These are phyloP conservation scores for Nymphalis io DNA, from an alignment of 1,140 invertebrate genomes.

Conservation along the genomic window DNA sequence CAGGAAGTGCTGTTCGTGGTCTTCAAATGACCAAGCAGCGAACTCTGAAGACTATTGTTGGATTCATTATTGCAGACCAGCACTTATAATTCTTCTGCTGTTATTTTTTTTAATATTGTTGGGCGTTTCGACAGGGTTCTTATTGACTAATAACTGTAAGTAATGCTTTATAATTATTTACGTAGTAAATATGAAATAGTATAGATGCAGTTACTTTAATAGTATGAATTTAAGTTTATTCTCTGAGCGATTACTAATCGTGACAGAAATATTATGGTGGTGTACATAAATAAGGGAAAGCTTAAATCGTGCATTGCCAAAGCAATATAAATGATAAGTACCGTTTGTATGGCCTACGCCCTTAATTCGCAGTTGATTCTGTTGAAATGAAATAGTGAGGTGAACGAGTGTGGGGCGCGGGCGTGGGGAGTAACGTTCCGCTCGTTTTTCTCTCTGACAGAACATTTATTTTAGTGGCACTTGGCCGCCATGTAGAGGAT, in stretches of 20 bases:
- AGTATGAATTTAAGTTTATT: background rate
- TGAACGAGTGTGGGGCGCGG: conserved; percentile 40
- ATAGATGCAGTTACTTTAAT: too few relatives aligned
- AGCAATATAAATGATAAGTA: conserved; percentile 41
- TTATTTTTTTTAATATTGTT: conserved; percentile 76
- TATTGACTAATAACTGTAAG: conserved; percentile 78
- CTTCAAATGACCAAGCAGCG: conserved; percentile 54
- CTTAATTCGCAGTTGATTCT: conserved; percentile 63
- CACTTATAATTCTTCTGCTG: conserved; percentile 67
- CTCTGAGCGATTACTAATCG: conserved; percentile 2
- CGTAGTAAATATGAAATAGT: background rate
- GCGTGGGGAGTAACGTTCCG: conserved; percentile 57
- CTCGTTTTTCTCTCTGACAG: conserved; percentile 78
- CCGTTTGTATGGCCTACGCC: conserved; percentile 40
- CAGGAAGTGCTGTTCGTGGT: conserved; percentile 60
- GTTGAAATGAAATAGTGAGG: conserved; percentile 64
- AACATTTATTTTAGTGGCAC: conserved; percentile 78
- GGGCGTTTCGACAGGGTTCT: conserved; percentile 75
- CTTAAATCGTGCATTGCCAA: conserved; percentile 35
- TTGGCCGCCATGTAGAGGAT: conserved; percentile 65
- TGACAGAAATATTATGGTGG: conserved; percentile 12
- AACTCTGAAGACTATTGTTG: conserved; percentile 77
- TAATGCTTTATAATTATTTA: conserved; percentile 39
- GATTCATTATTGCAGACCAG: conserved; percentile 73
- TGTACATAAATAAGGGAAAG: conserved; percentile 20